Conservation (phyloP, 2,888 invertebrate species). For the Metellina segmentata region DNA sequence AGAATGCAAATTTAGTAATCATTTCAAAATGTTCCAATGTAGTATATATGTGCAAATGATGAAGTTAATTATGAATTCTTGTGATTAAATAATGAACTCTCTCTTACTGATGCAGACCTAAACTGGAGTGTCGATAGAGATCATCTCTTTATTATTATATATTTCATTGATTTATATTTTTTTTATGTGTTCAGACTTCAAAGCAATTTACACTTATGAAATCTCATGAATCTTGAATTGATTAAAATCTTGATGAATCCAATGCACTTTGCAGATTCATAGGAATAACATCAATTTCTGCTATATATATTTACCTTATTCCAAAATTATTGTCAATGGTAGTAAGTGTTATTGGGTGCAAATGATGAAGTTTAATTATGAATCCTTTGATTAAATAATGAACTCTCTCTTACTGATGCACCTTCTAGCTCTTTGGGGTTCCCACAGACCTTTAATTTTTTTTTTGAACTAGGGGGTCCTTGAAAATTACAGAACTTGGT, state of each 20-base stretch:
- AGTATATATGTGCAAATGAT: not conserved
- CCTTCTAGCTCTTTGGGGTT: too few relatives aligned
- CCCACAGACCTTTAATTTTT: too few relatives aligned
- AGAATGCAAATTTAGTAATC: too few relatives aligned
- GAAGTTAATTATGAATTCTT: not conserved
- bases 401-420: constrained; percentile 35
- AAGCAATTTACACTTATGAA: too few relatives aligned
- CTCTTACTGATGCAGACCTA: constrained; percentile 15
- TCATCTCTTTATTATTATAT: not conserved
- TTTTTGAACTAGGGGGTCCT: too few relatives aligned
- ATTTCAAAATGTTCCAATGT: too few relatives aligned
- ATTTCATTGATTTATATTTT: too few relatives aligned
- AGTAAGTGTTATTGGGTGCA: not conserved
- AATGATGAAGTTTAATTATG: not conserved
- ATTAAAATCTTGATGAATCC: not conserved
- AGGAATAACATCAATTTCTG: too few relatives aligned
- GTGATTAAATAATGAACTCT: constrained; percentile 25
- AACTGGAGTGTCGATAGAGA: not conserved
- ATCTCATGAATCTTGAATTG: not conserved
- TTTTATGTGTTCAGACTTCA: too few relatives aligned
- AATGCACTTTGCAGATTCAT: too few relatives aligned
- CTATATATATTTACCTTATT: not conserved
- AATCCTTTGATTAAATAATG: constrained; percentile 5
- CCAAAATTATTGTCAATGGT: not conserved
- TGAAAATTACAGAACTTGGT: too few relatives aligned